Evolutionary conservation across 1,140 invertebrate genomes (phyloP).

Genomic region (Drosophila nikananu): DNA sequence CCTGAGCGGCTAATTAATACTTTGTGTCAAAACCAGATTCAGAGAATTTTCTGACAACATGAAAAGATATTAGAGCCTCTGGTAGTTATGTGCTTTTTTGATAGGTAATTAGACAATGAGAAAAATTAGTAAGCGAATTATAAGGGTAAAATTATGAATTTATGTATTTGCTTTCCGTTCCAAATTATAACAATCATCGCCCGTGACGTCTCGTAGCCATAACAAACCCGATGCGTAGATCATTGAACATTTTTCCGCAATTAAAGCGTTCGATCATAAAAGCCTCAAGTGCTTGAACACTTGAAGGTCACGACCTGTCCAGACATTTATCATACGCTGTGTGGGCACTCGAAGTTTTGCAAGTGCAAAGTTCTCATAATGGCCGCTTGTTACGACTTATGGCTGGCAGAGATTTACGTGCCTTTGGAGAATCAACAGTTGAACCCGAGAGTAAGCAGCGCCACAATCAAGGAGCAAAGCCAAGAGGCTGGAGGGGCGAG

Average conservation of each 20-base stretch:
- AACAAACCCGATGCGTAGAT: constrained; percentile 8
- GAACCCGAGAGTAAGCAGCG: constrained; percentile 4
- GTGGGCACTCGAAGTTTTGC: constrained; percentile 39
- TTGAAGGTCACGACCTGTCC: constrained; percentile 33
- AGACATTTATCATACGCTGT: constrained; percentile 65
- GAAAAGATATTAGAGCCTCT: too few species aligned
- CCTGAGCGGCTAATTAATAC: background rate
- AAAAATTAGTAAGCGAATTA: background rate
- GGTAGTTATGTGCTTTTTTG: background rate
- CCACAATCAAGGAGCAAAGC: background rate
- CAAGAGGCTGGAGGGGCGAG: background rate
- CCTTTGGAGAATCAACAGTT: constrained; percentile 38
- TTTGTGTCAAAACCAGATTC: background rate
- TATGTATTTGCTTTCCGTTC: background rate
- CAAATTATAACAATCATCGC: background rate
- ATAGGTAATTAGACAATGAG: background rate
- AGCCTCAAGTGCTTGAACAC: constrained; percentile 33
- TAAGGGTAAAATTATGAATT: background rate
- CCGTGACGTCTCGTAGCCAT: background rate
- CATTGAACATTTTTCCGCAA: constrained; percentile 55
- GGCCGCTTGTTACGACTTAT: constrained; percentile 58
- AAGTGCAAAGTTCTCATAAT: constrained; percentile 55
- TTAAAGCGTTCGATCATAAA: constrained; percentile 53
- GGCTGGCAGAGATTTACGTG: constrained; percentile 49
- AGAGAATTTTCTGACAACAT: background rate